Evolutionary conservation across 53 echinoderm and acorn worm genomes (phyloP).

Genomic region (Crossaster papposus): DNA sequence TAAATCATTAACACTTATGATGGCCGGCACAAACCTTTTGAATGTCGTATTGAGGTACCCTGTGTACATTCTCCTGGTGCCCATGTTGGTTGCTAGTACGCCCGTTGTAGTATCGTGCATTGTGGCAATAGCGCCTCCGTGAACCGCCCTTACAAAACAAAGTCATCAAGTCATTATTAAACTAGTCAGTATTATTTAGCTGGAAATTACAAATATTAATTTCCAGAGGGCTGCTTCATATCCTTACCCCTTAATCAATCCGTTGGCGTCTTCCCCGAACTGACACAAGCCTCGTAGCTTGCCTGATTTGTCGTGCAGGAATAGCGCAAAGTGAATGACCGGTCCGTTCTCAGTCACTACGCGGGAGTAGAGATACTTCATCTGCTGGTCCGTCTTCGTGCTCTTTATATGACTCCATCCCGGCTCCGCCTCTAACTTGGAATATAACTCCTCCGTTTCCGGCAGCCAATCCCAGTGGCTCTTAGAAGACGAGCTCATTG

Average conservation of each 20-base stretch:
- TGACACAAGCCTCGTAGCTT: constrained; percentile 26
- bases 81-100: constrained; percentile 4
- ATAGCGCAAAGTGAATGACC: constrained; percentile 22
- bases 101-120: constrained; percentile 11
- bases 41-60: constrained; percentile 2
- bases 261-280: constrained; percentile 31
- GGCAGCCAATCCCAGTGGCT: constrained; percentile 20
- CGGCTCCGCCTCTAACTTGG: not conserved
- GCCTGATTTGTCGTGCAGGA: constrained; percentile 4
- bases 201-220: no score
- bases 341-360: constrained; percentile 26
- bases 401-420: not conserved
- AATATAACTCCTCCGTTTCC: constrained; percentile 27
- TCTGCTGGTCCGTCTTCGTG: not conserved
- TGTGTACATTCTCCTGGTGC: constrained; percentile 12
- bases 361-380: not conserved
- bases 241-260: not conserved
- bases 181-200: no score
- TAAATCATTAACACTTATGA: not conserved
- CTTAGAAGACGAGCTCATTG: not conserved
- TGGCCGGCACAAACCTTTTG: not conserved
- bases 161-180: no score
- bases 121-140: constrained; percentile 40
- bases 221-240: no score
- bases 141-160: constrained; percentile 12